Evolutionary conservation across 1,140 invertebrate genomes (phyloP).

Genomic region (Drosophila guanche): DNA sequence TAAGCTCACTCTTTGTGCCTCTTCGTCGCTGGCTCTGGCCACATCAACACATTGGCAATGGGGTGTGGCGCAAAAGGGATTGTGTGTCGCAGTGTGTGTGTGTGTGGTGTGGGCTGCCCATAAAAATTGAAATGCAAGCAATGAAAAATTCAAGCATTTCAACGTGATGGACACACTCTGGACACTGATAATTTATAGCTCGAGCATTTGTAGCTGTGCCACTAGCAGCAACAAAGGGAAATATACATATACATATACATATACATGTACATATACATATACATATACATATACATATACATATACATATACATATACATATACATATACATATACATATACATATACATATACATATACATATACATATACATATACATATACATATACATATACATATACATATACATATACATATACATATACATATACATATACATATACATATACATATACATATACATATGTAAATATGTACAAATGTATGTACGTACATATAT

Average conservation of each 20-base stretch:
- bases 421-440: background rate
- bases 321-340: background rate
- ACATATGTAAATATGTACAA: background rate
- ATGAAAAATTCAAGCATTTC: slow-evolving; percentile 79
- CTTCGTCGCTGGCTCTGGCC: slow-evolving; percentile 10
- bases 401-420: background rate
- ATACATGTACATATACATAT: background rate
- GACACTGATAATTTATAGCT: slow-evolving; percentile 67
- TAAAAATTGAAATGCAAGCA: slow-evolving; percentile 78
- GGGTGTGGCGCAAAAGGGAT: background rate
- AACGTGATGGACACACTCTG: slow-evolving; percentile 77
- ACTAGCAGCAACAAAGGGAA: slow-evolving; percentile 12
- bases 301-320: background rate
- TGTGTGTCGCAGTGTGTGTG: background rate
- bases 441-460: background rate
- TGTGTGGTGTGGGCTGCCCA: slow-evolving; percentile 52
- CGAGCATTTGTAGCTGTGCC: slow-evolving; percentile 48
- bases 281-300: too few relatives aligned
- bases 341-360: background rate
- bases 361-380: background rate
- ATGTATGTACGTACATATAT: background rate
- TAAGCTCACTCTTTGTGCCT: slow-evolving; percentile 18
- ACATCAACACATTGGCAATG: slow-evolving; percentile 41
- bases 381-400: background rate
- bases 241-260: background rate